Evolutionary conservation across 2,113 vertebrate species (phyloP).

Genomic region (Sporophila hypoxantha): DNA sequence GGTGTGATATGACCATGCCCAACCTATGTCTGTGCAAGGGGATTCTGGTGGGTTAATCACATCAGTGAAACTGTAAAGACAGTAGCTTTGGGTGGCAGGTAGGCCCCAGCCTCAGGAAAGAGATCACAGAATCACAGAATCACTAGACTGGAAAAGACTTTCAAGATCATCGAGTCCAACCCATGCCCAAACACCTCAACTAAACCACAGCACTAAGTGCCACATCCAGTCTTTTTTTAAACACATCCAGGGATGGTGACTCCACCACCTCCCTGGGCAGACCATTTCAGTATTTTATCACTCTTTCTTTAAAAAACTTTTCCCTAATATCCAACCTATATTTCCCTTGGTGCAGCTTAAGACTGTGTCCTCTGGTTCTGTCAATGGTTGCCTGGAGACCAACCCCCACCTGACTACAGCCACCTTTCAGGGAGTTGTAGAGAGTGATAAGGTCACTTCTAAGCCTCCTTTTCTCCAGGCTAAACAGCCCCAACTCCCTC

Average conservation of each 20-base stretch:
- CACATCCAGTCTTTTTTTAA: not conserved
- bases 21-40: not conserved
- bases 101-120: not conserved
- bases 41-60: not conserved
- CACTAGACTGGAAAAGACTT: not conserved
- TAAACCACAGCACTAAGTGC: not conserved
- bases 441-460: not conserved
- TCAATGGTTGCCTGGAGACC: not conserved
- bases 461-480: not conserved
- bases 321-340: not conserved
- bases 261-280: not conserved
- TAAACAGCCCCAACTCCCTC: not conserved
- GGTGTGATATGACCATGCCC: rapidly evolving
- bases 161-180: not conserved
- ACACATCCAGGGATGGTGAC: too few relatives aligned
- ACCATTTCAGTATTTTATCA: not conserved
- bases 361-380: not conserved
- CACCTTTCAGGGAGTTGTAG: not conserved
- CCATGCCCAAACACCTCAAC: not conserved
- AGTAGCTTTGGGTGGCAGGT: not conserved
- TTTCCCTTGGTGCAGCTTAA: not conserved
- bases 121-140: not conserved
- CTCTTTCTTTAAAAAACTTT: not conserved
- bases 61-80: not conserved
- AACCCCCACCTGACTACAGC: too few relatives aligned